Conservation (phyloP, 2,888 invertebrate genomes). For the Erannis defoliaria region DNA sequence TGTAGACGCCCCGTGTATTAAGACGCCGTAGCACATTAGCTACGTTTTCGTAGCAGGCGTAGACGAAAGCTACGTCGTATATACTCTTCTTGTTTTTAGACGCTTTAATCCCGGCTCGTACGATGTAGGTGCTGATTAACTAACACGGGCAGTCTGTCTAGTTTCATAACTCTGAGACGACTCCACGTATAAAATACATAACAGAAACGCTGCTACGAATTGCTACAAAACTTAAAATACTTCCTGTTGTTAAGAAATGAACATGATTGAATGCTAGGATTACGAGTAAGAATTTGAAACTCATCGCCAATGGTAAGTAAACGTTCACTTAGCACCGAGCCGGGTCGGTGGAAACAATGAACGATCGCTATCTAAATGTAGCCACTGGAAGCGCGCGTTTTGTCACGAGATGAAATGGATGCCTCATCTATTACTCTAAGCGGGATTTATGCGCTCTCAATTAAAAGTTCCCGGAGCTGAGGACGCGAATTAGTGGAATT, state of each 20-base stretch:
- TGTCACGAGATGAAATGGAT: constrained; percentile 81
- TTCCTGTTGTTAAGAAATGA: not conserved
- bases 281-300: not conserved
- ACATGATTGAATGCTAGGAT: not conserved
- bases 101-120: constrained; percentile 14
- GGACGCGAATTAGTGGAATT: constrained; percentile 84
- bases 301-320: not conserved
- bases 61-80: constrained; percentile 30
- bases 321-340: constrained; percentile 13
- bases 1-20: not conserved
- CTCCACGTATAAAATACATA: not conserved
- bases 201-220: not conserved
- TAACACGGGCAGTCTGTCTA: not conserved
- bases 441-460: constrained; percentile 83
- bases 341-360: constrained; percentile 71
- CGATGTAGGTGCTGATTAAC: constrained; percentile 1
- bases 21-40: constrained; percentile 28
- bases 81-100: constrained; percentile 8
- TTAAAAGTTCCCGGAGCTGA: constrained; percentile 83
- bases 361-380: constrained; percentile 80
- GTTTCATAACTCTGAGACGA: not conserved
- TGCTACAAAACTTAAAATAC: not conserved
- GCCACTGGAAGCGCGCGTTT: constrained; percentile 69
- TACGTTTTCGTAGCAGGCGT: constrained; percentile 35
- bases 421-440: constrained; percentile 72